Conservation (phyloP, 2,797 vertebrate species). For the Tarsius wallacei region DNA sequence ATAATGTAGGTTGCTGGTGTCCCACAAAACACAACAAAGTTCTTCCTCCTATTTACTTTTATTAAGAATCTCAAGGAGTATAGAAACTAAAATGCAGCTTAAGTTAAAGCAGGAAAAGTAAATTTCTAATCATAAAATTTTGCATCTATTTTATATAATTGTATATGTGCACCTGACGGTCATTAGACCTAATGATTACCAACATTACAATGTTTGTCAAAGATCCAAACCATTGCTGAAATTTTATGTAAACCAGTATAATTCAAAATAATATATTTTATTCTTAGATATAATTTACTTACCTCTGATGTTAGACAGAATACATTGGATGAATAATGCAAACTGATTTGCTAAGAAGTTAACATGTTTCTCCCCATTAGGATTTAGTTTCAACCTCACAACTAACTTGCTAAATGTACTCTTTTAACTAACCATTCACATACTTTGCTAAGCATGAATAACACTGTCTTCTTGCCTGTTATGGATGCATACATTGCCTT, state of each 20-base stretch:
- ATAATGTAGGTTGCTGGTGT: not conserved
- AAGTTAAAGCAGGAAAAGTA: not conserved
- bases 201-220: not conserved
- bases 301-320: not conserved
- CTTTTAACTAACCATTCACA: not conserved
- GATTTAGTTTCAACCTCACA: not conserved
- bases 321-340: not conserved
- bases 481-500: not conserved
- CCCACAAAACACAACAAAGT: constrained; percentile 27
- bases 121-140: not conserved
- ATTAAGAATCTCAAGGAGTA: not conserved
- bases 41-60: not conserved
- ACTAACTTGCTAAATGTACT: not conserved
- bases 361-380: not conserved
- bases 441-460: not conserved
- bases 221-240: not conserved
- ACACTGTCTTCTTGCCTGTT: not conserved
- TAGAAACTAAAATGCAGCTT: not conserved
- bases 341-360: not conserved
- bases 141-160: not conserved
- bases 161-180: not conserved
- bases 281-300: not conserved
- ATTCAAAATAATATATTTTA: not conserved
- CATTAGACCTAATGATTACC: not conserved
- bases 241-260: not conserved